Conservation (phyloP, 2,888 invertebrate genomes). For the Fragum fragum region DNA sequence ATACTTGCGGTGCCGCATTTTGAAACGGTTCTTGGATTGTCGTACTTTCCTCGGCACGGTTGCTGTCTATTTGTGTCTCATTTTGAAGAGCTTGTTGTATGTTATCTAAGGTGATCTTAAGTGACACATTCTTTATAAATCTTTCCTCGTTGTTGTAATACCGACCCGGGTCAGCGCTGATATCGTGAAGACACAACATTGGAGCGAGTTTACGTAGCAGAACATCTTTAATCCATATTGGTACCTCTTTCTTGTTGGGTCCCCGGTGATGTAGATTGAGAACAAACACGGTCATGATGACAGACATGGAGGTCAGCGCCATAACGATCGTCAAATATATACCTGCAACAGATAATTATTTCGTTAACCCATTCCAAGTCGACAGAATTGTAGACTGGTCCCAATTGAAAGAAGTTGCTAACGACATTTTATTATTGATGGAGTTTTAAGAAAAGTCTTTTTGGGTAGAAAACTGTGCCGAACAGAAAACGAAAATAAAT, state of each 20-base stretch:
- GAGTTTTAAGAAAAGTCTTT: too few relatives aligned
- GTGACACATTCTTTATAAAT: slow-evolving; percentile 82
- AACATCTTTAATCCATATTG: slow-evolving; percentile 86
- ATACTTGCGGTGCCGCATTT: slow-evolving; percentile 2
- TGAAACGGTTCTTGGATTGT: slow-evolving; percentile 7
- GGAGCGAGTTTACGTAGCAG: slow-evolving; percentile 75
- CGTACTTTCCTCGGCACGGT: not conserved
- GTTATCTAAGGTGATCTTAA: slow-evolving; percentile 85
- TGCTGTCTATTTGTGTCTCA: slow-evolving; percentile 75
- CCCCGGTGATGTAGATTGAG: slow-evolving; percentile 89
- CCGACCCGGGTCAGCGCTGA: slow-evolving; percentile 24
- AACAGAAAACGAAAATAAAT: too few relatives aligned
- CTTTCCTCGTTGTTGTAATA: slow-evolving; percentile 68
- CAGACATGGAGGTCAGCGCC: slow-evolving; percentile 89
- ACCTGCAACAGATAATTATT: slow-evolving; percentile 82
- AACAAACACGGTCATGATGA: slow-evolving; percentile 88
- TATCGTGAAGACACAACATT: slow-evolving; percentile 65
- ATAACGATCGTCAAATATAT: slow-evolving; percentile 89
- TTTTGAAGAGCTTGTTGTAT: slow-evolving; percentile 85
- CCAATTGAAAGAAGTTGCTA: too few relatives aligned
- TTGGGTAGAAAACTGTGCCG: too few relatives aligned
- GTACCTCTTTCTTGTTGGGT: slow-evolving; percentile 87
- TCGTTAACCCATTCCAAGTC: too few relatives aligned
- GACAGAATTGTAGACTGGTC: too few relatives aligned
- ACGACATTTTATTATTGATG: too few relatives aligned